Evolutionary conservation across 2,797 vertebrate genomes (phyloP), one percentile per base, ranked within the genome.

Genomic region (Erithacus rubecula): DNA sequence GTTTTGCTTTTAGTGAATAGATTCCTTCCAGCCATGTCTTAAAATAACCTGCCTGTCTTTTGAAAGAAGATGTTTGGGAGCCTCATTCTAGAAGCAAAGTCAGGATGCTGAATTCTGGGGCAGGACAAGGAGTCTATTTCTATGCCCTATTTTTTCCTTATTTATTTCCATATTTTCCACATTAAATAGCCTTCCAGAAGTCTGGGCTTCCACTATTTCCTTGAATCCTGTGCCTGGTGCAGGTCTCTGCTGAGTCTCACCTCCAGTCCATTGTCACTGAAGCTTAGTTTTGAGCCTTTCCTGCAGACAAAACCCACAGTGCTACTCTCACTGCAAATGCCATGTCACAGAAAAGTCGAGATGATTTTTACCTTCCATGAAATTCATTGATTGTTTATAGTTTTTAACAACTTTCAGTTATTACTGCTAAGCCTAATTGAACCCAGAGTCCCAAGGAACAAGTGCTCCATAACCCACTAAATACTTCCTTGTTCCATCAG

Each of bases 401-500:
- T 51, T 87, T 75, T 55, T 37, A 64, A 37, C 0, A 1, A 56
- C 18, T 83, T 93, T 80, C 1, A 0, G 15, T 74, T 87, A 64
- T 74, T 87, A 64, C 46, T 77, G 36, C 27, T 74, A 89, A 83
- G 56, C 46, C 41, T 79, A 83, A 69, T 0, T 32, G 62, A 91
- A 91, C 37, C 23, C 21, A 29, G 43, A 77, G 37, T 43, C 27
- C 49, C 41, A 49, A 41, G 36, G 46, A 92, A 63, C 12, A 83
- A 92, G 77, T 67, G 58, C 16, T 91, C 23, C 30, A 43, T 74
- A 93, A 67, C 11, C 18, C n/a, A 44, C 37, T 60, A 65, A 64
- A 63, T 62, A 60, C 44, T 80, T 93, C 32, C 46, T 75, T 83
- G 58, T 62, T 59, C 76, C 62, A 81, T n/a, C 68, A 78, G 24